phyloP scores from a whole-genome alignment of 2,888 invertebrate species.

The Scaptomyza parva region DNA sequence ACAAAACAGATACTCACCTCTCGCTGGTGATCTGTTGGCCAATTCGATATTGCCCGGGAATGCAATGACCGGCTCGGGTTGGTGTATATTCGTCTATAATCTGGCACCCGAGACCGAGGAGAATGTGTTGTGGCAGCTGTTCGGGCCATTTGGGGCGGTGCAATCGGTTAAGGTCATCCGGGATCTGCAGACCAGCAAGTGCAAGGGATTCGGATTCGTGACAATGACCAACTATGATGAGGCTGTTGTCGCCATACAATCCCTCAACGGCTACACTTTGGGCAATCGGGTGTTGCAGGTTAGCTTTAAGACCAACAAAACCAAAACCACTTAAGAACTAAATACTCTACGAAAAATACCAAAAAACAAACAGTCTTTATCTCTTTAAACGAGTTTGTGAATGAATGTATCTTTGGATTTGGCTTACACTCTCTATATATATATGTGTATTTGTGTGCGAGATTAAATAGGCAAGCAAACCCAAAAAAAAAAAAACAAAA shows the following conservation, averaged over 20 bases:
- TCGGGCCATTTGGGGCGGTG: constrained; percentile 98
- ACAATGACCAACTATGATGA: constrained; percentile 99
- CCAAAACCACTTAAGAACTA: constrained; percentile 86
- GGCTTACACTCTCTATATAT: constrained; percentile 18
- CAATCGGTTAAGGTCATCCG: constrained; percentile 98
- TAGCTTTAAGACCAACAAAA: constrained; percentile 97
- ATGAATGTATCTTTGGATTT: constrained; percentile 30
- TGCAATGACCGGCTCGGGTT: constrained; percentile 93
- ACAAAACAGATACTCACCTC: constrained; percentile 88
- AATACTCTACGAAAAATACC: not conserved
- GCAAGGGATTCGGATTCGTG: constrained; percentile 99
- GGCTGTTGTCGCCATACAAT: constrained; percentile 97
- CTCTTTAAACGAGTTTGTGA: constrained; percentile 18
- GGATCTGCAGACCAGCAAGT: constrained; percentile 97
- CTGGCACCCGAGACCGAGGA: constrained; percentile 98
- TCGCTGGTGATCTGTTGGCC: constrained; percentile 92
- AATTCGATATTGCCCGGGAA: constrained; percentile 92
- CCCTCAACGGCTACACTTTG: constrained; percentile 97
- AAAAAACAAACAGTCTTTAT: not conserved
- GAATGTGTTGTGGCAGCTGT: constrained; percentile 97
- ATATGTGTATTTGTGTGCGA: too few relatives aligned
- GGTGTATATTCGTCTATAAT: constrained; percentile 96
- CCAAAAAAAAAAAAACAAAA: not conserved
- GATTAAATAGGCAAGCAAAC: too few relatives aligned
- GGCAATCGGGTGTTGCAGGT: constrained; percentile 98